A percentile compares a stretch with the other conserved stretches of the same genome.
phyloP scores from a whole-genome alignment of 2,888 invertebrate species.

The Stenichneumon culpator region DNA sequence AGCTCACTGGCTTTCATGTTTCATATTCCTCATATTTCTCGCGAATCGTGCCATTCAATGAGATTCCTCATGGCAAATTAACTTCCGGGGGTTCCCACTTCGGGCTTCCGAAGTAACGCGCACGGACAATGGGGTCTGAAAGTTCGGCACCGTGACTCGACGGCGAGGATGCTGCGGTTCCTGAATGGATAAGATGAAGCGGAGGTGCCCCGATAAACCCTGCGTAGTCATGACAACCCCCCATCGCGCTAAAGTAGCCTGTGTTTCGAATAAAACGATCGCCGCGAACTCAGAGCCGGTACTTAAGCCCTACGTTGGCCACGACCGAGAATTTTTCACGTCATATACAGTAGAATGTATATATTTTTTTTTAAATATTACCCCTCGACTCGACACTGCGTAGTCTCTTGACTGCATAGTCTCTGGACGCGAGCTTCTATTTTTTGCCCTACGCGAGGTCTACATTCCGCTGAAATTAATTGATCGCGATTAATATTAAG shows the following conservation, averaged over 20 bases:
- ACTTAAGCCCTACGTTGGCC: slow-evolving; percentile 26
- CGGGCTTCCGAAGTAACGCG: not conserved
- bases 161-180: slow-evolving; percentile 20
- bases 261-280: slow-evolving; percentile 58
- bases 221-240: slow-evolving; percentile 65
- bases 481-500: too few relatives aligned
- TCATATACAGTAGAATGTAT: not conserved
- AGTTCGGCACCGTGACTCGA: slow-evolving; percentile 24
- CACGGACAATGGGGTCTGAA: not conserved
- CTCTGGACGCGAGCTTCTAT: too few relatives aligned
- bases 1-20: not conserved
- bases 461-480: too few relatives aligned
- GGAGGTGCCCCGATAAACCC: slow-evolving; percentile 35
- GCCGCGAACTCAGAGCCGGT: slow-evolving; percentile 33
- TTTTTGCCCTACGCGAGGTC: too few relatives aligned
- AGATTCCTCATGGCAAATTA: not conserved
- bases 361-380: not conserved
- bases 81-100: not conserved
- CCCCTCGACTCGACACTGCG: too few relatives aligned
- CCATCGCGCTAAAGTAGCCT: slow-evolving; percentile 38
- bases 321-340: slow-evolving; percentile 10
- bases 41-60: not conserved
- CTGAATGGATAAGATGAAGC: slow-evolving; percentile 32
- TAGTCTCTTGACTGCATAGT: too few relatives aligned
- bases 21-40: too few relatives aligned